These are phyloP conservation scores for Aethes cnicana DNA, from an alignment of 2,888 invertebrate species.

Conservation along the genomic window DNA sequence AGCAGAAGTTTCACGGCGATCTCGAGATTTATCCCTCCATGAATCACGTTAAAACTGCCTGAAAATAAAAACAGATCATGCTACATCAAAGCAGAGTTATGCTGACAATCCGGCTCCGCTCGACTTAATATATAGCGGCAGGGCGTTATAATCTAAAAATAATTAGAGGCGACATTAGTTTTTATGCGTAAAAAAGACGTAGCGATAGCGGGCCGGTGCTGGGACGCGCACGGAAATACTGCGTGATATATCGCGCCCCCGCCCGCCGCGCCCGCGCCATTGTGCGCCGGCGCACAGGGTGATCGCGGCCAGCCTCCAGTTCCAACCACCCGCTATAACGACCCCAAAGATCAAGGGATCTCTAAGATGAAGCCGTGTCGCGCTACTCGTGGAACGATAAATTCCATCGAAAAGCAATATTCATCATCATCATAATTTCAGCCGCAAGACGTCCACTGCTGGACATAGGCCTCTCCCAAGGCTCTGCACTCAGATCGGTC, in stretches of 20 bases:
- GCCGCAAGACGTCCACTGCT: no score
- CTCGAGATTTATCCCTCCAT: conserved; percentile 75
- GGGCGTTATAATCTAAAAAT: conserved; percentile 82
- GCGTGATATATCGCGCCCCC: conserved; percentile 70
- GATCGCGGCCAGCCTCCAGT: conserved; percentile 43
- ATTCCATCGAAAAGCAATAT: conserved; percentile 31
- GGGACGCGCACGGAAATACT: conserved; percentile 72
- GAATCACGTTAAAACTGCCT: conserved; percentile 74
- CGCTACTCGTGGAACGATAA: conserved; percentile 26
- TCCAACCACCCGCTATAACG: conserved; percentile 25
- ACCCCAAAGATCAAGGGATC: conserved; percentile 8
- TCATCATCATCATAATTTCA: no score
- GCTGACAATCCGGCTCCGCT: conserved; percentile 79
- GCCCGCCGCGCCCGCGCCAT: conserved; percentile 58
- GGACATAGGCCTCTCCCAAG: no score
- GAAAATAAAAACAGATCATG: conserved; percentile 80
- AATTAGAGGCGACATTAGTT: conserved; percentile 81
- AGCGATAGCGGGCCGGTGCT: conserved; percentile 57
- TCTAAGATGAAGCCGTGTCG: conserved; percentile 15
- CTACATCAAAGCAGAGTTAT: conserved; percentile 80
- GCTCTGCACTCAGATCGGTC: no score
- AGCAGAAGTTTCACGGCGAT: conserved; percentile 68
- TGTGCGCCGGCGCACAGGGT: conserved; percentile 65
- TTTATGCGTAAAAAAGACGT: conserved; percentile 80
- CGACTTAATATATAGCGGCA: conserved; percentile 79